These are phyloP conservation scores for Atrichornis clamosus DNA, from an alignment of 2,113 vertebrate species.

Conservation along the genomic window DNA sequence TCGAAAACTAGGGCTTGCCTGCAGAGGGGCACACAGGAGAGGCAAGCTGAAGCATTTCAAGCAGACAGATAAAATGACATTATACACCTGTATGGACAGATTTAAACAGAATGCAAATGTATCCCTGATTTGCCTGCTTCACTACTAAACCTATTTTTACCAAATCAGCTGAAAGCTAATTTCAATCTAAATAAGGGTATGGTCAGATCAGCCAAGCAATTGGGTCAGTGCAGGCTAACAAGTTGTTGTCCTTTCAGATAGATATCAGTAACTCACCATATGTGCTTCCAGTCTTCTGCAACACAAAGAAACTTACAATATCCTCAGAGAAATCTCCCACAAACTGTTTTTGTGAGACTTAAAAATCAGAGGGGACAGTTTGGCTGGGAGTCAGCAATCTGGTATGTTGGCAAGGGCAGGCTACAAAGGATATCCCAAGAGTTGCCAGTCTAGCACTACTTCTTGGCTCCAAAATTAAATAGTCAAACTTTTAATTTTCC, in stretches of 20 bases:
- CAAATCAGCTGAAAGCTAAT: constrained; percentile 21
- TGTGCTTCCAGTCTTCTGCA: not conserved
- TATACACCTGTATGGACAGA: not conserved
- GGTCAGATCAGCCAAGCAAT: constrained; percentile 31
- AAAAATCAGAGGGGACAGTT: constrained; percentile 40
- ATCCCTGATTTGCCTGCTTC: not conserved
- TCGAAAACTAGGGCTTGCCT: not conserved
- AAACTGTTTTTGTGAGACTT: constrained; percentile 24
- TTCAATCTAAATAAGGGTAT: constrained; percentile 4
- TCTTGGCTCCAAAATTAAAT: not conserved
- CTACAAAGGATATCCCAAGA: constrained; percentile 33
- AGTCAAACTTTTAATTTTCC: not conserved
- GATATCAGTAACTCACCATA: not conserved
- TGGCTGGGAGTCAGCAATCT: constrained; percentile 40
- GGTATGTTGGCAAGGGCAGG: not conserved
- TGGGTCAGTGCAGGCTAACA: not conserved
- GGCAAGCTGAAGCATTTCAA: not conserved
- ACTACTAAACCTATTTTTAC: constrained; percentile 12
- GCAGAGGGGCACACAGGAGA: not conserved
- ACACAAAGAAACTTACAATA: not conserved
- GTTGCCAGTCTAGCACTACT: constrained; percentile 11
- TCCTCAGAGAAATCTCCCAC: constrained; percentile 12
- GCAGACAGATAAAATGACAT: not conserved
- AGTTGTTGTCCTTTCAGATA: not conserved
- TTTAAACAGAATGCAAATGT: not conserved